These are phyloP conservation scores for Yoshiicerus persimilis DNA, from an alignment of 1,140 invertebrate genomes.

Conservation along the genomic window DNA sequence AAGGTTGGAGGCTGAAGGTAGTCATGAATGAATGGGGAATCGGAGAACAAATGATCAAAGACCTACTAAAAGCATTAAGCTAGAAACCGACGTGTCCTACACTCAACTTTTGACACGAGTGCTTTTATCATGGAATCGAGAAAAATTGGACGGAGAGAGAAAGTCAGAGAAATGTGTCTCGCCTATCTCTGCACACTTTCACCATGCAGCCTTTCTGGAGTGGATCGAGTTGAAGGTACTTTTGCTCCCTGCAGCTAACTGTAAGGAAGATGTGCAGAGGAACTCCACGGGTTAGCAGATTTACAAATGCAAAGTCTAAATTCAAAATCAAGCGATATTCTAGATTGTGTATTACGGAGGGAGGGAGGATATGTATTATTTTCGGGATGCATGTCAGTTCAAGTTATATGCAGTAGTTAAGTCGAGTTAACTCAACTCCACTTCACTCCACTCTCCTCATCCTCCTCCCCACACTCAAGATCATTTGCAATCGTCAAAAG, in stretches of 20 bases:
- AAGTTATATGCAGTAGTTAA: not conserved
- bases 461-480: not conserved
- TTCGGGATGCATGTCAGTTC: not conserved
- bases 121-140: slow-evolving; percentile 38
- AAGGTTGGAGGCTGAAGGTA: not conserved
- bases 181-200: not conserved
- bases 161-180: not conserved
- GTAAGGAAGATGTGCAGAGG: not conserved
- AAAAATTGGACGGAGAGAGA: slow-evolving; percentile 28
- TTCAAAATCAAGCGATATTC: not conserved
- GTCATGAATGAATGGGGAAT: slow-evolving; percentile 27
- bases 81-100: slow-evolving; percentile 34
- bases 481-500: slow-evolving; percentile 20
- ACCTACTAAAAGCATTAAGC: slow-evolving; percentile 34
- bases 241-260: not conserved
- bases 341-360: no score
- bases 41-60: slow-evolving; percentile 41
- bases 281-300: not conserved
- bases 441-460: not conserved
- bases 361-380: not conserved
- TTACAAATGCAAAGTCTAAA: not conserved
- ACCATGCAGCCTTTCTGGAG: not conserved
- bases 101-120: slow-evolving; percentile 19
- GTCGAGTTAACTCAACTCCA: not conserved
- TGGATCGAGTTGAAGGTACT: not conserved